These are phyloP conservation scores for Halcyon leucocephala DNA, from an alignment of 2,797 vertebrate species.

Conservation along the genomic window DNA sequence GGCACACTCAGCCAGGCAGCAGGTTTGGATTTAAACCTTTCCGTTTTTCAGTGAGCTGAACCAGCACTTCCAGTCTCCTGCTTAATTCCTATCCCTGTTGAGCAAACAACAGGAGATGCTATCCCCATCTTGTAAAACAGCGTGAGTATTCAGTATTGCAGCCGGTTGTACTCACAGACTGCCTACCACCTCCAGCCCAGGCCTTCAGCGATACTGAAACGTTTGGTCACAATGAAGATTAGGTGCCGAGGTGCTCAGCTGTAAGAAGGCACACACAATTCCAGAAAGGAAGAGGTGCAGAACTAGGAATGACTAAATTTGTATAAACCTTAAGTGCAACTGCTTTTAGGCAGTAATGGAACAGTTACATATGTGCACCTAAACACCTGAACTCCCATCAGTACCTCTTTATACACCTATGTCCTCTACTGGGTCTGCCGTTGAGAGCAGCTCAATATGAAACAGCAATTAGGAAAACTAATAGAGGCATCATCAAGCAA, in stretches of 20 bases:
- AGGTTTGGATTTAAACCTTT: not conserved
- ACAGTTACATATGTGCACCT: not conserved
- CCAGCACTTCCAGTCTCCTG: not conserved
- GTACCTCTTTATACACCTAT: not conserved
- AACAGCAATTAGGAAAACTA: not conserved
- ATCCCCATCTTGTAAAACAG: not conserved
- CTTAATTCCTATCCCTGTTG: not conserved
- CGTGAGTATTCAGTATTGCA: not conserved
- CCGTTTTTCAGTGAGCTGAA: not conserved
- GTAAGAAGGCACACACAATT: not conserved
- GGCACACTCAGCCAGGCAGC: rapidly evolving
- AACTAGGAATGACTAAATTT: not conserved
- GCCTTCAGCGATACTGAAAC: not conserved
- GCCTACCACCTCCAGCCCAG: not conserved
- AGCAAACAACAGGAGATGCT: not conserved
- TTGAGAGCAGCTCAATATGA: not conserved
- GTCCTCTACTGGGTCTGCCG: not conserved
- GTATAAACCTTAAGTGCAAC: not conserved
- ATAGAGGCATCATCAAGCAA: not conserved
- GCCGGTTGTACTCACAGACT: not conserved
- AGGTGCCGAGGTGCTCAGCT: not conserved
- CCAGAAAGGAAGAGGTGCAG: not conserved
- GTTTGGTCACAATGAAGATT: not conserved
- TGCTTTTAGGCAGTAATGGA: not conserved
- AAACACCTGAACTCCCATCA: not conserved